Conservation (phyloP, 2,888 invertebrate species). For the Agriopis aurantiaria region DNA sequence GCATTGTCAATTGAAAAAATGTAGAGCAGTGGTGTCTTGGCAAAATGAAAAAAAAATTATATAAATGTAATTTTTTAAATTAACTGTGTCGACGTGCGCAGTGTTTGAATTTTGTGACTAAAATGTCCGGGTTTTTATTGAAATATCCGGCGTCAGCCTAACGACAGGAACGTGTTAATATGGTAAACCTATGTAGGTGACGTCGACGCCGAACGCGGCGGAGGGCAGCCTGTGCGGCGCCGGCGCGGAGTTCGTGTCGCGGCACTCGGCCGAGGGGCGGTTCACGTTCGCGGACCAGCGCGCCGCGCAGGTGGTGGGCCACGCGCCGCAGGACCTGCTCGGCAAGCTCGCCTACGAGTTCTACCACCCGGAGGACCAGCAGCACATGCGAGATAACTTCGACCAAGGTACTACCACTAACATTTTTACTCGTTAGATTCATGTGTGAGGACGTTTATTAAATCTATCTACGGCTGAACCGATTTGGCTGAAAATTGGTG, state of each 20-base stretch:
- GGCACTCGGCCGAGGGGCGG: constrained; percentile 98
- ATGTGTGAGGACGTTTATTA: background rate
- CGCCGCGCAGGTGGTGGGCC: constrained; percentile 95
- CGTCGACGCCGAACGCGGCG: constrained; percentile 97
- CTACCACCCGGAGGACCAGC: constrained; percentile 98
- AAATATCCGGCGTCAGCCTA: too few relatives aligned
- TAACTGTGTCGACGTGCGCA: too few relatives aligned
- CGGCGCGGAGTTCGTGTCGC: constrained; percentile 97
- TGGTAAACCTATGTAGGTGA: constrained; percentile 83
- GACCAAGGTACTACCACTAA: constrained; percentile 91
- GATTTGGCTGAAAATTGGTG: too few relatives aligned
- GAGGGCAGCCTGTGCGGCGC: constrained; percentile 94
- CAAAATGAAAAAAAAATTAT: too few relatives aligned
- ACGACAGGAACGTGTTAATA: too few relatives aligned
- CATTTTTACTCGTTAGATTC: background rate
- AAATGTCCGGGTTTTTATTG: too few relatives aligned
- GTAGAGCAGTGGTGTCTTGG: too few relatives aligned
- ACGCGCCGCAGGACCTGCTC: constrained; percentile 97
- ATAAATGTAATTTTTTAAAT: too few relatives aligned
- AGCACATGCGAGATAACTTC: constrained; percentile 99
- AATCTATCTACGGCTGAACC: too few relatives aligned
- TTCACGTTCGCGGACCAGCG: constrained; percentile 99
- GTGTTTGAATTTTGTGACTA: too few relatives aligned
- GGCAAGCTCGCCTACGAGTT: constrained; percentile 99
- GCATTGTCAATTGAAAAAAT: too few relatives aligned